Percentiles rank a stretch among this genome's conserved stretches.
phyloP scores from a whole-genome alignment of 2,888 invertebrate species.

The Galeruca laticollis region DNA sequence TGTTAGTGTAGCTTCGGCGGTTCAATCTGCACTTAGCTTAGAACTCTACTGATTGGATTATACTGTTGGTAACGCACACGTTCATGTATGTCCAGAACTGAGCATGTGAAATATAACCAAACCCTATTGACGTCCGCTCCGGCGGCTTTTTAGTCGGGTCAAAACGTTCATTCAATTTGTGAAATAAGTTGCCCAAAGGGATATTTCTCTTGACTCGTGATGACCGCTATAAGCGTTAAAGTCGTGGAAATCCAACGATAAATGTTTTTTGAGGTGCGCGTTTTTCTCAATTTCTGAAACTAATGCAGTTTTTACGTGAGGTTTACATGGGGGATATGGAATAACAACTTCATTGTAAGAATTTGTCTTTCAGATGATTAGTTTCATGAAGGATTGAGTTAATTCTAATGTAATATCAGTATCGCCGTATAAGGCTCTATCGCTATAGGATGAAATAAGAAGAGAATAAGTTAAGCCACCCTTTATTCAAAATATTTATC shows the following conservation, averaged over 20 bases:
- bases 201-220: conserved; percentile 42
- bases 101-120: background rate
- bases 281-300: conserved; percentile 2
- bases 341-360: background rate
- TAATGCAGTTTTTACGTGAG: background rate
- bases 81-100: background rate
- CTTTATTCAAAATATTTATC: no score
- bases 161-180: conserved; percentile 43
- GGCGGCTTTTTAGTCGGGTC: conserved; percentile 5
- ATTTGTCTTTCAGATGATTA: background rate
- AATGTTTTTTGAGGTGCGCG: conserved; percentile 20
- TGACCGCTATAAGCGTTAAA: conserved; percentile 17
- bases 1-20: background rate
- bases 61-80: background rate
- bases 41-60: background rate
- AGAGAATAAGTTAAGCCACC: no score
- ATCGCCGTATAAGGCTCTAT: no score
- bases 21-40: background rate
- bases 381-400: no score
- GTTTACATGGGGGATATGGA: background rate
- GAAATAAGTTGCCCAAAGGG: conserved; percentile 47
- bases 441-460: no score
- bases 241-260: conserved; percentile 20
- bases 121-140: conserved; percentile 7
- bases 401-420: no score